Evolutionary conservation across 2,797 vertebrate genomes (phyloP).

Genomic region (Euthynnus affinis): DNA sequence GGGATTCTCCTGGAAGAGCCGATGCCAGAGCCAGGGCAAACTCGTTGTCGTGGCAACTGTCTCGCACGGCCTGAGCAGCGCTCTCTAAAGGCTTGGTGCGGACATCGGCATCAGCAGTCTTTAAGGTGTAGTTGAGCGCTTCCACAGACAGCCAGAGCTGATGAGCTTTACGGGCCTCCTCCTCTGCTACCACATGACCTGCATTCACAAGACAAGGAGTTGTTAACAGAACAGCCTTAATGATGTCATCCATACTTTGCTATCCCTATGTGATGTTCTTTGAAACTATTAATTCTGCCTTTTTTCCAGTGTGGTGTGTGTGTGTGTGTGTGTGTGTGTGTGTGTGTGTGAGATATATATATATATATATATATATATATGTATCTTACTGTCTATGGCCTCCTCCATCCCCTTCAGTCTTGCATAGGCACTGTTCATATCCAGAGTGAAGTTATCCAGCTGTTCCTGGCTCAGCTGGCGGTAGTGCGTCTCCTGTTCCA

Average conservation of each 20-base stretch:
- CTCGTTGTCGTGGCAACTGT: conserved; percentile 87
- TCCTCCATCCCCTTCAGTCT: conserved; percentile 95
- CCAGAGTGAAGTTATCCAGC: conserved; percentile 95
- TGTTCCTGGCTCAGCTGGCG: conserved; percentile 94
- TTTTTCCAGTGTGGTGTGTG: not conserved
- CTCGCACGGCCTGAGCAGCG: conserved; percentile 87
- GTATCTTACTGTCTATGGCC: conserved; percentile 92
- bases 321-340: not conserved
- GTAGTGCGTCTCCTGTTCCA: conserved; percentile 92
- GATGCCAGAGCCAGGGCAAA: conserved; percentile 90
- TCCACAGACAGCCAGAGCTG: conserved; percentile 97
- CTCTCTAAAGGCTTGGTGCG: conserved; percentile 89
- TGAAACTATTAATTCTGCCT: not conserved
- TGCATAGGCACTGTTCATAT: conserved; percentile 95
- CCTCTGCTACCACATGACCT: conserved; percentile 94
- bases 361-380: too few species aligned
- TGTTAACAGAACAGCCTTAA: not conserved
- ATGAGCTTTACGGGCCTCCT: conserved; percentile 94
- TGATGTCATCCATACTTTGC: not conserved
- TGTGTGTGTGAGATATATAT: too few species aligned
- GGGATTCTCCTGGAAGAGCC: conserved; percentile 90
- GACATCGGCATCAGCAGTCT: conserved; percentile 81
- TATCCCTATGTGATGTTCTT: not conserved
- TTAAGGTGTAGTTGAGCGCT: conserved; percentile 90
- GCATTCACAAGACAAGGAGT: conserved; percentile 22